These are phyloP conservation scores for Strix uralensis DNA, from an alignment of 2,113 vertebrate species.

Conservation along the genomic window DNA sequence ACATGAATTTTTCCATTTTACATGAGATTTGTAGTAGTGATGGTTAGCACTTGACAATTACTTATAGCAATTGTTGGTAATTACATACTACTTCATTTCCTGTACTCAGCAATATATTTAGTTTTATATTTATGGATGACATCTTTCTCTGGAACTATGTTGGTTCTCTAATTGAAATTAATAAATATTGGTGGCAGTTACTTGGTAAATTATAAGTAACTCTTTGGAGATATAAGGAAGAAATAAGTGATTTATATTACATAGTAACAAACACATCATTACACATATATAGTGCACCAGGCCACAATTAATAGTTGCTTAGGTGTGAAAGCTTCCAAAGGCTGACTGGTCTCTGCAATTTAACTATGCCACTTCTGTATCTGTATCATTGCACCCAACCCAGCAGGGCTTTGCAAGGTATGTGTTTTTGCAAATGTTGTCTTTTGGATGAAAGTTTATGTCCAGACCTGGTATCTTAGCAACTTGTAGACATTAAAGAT, in stretches of 20 bases:
- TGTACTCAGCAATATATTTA: conserved; percentile 40
- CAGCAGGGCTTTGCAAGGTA: not conserved
- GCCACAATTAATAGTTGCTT: not conserved
- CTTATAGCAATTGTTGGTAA: conserved; percentile 26
- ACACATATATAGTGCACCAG: not conserved
- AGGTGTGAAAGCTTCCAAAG: not conserved
- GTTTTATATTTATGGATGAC: conserved; percentile 40
- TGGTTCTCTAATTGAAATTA: conserved; percentile 39
- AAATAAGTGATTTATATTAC: not conserved
- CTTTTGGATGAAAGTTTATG: not conserved
- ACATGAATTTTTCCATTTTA: conserved; percentile 29
- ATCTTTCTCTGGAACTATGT: conserved; percentile 44
- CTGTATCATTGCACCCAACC: not conserved
- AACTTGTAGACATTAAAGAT: not conserved
- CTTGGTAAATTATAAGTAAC: not conserved
- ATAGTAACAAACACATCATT: not conserved
- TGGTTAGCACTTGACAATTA: conserved; percentile 22
- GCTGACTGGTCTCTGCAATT: not conserved
- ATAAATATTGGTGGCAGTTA: not conserved
- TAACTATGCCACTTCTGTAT: not conserved
- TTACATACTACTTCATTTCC: conserved; percentile 63
- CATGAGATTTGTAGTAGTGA: not conserved
- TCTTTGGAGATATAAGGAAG: not conserved
- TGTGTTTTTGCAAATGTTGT: not conserved
- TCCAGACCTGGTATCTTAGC: not conserved